These are phyloP conservation scores for Hydropsyche betteni DNA, from an alignment of 2,888 invertebrate genomes.

Conservation along the genomic window DNA sequence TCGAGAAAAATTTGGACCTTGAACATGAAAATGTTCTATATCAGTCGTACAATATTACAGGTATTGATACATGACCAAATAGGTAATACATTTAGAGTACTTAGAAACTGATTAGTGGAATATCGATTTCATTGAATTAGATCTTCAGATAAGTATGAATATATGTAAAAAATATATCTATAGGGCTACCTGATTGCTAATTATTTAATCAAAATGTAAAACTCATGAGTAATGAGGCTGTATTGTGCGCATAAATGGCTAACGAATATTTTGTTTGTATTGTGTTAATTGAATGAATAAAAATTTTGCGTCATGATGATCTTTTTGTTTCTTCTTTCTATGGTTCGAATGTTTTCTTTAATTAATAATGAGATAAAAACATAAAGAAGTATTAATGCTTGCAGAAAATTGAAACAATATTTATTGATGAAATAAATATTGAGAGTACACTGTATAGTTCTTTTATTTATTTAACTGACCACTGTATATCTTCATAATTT, in stretches of 20 bases:
- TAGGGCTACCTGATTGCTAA: conserved; percentile 36
- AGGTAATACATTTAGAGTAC: conserved; percentile 24
- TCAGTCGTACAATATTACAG: conserved; percentile 15
- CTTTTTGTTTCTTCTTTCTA: neutral
- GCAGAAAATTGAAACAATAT: no score
- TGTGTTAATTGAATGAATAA: conserved; percentile 43
- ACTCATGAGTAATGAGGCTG: conserved; percentile 15
- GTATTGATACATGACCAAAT: conserved; percentile 24
- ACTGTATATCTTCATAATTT: no score
- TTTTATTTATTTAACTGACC: no score
- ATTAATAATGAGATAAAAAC: no score
- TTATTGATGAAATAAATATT: no score
- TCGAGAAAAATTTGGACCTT: no score
- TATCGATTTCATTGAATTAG: conserved; percentile 22
- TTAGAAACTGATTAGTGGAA: conserved; percentile 1
- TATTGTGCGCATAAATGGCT: conserved; percentile 32
- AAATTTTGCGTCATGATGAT: conserved; percentile 39
- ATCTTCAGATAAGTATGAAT: conserved; percentile 5
- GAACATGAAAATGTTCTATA: no score
- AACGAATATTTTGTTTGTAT: conserved; percentile 37
- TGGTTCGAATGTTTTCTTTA: no score
- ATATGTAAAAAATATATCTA: neutral
- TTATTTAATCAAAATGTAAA: conserved; percentile 17
- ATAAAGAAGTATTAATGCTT: no score
- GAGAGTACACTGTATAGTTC: no score